These are phyloP conservation scores for Phaonia tiefii DNA, from an alignment of 2,888 invertebrate species.

Conservation along the genomic window DNA sequence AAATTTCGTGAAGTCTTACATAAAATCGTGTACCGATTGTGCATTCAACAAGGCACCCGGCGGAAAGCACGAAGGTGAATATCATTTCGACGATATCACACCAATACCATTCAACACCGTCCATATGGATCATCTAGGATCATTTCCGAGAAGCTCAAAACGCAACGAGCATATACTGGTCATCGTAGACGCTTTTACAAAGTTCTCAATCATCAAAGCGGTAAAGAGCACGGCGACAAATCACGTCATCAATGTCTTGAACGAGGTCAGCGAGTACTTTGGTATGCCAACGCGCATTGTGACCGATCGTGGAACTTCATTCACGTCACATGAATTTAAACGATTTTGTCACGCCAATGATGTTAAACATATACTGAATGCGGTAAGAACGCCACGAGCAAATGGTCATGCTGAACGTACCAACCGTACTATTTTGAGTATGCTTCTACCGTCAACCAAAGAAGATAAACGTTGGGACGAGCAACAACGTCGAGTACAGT, in stretches of 20 bases:
- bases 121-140: conserved; percentile 56
- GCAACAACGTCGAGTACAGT: conserved; percentile 41
- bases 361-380: conserved; percentile 57
- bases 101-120: conserved; percentile 60
- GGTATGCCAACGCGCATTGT: conserved; percentile 19
- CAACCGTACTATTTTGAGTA: too few relatives aligned
- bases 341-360: conserved; percentile 26
- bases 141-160: conserved; percentile 43
- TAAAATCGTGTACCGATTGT: background rate
- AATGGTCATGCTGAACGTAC: too few relatives aligned
- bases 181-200: conserved; percentile 59
- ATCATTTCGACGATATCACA: background rate
- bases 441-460: too few relatives aligned
- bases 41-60: background rate
- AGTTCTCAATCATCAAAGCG: conserved; percentile 61
- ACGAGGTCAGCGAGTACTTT: too few relatives aligned
- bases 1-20: conserved; percentile 46
- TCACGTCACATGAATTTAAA: conserved; percentile 47
- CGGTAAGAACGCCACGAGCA: conserved; percentile 69
- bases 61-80: background rate
- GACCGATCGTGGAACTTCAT: conserved; percentile 45
- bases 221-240: conserved; percentile 48
- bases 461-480: conserved; percentile 57
- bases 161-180: conserved; percentile 54
- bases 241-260: too few relatives aligned